Base-by-base conservation (phyloP, 1,140 invertebrate genomes). In the Drosophila bocqueti region DNA sequence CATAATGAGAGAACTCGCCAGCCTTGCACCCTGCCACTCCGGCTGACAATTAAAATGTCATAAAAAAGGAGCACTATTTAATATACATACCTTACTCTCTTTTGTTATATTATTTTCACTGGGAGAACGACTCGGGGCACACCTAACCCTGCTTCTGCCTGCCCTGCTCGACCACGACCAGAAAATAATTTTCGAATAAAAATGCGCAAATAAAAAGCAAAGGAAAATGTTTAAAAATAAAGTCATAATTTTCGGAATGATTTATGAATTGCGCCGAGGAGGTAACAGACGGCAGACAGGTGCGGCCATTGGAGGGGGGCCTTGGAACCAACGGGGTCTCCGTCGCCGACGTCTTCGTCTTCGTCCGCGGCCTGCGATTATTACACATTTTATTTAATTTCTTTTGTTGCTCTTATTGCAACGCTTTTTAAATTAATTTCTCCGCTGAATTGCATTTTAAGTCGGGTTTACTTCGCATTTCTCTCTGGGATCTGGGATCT, bases 191-290 rank as follows among this genome's bases (percentile, higher is more conserved):
- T 87, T 73, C 86, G 59, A 83, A 89, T 87, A 83, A 89, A 86
- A 87, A 87, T 89, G 83, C 69, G 78, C 61, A 69, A 73, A 71
- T 63, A 74, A 66, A 55, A 67, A 60, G 68, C 40, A 75, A 49
- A 54, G 79, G 68, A 73, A 71, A 71, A 71, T 68, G 64, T 68
- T 76, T 55, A 57, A 78, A 91, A 91, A 91, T 91, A 91, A 91
- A 91, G 83, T 91, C 86, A 91, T 91, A 91, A 91, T 91, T 91
- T 73, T 80, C 50, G 55, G 75, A 83, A 91, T 91, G 86, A 91
- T 91, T 91, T 91, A 91, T 91, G 86, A 86, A 86, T 81, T 91
- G 69, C 69, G 63, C 45, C 52, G 43, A 57, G 63, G 52, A 68
- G 57, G 75, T 45, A 67, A 55, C 55, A 68, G 55, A 69, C 69